phyloP scores from a whole-genome alignment of 2,797 vertebrate species.

The Bradypodion ventrale region DNA sequence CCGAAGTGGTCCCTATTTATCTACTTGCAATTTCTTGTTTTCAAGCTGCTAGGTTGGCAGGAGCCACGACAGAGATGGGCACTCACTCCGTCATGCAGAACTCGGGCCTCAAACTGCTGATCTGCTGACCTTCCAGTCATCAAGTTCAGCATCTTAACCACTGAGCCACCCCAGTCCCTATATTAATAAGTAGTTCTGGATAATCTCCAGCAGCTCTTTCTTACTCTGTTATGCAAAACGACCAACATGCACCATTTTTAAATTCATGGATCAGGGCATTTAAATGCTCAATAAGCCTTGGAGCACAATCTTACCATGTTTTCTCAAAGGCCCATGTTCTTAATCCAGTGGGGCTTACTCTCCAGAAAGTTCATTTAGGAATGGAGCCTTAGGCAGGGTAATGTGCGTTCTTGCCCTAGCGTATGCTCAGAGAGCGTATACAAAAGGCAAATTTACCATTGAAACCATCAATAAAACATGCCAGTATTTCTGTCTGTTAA shows the following conservation, averaged over 20 bases:
- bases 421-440: conserved; percentile 39
- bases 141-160: no score
- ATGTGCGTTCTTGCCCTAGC: conserved; percentile 56
- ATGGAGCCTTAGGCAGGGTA: conserved; percentile 40
- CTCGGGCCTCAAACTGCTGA: no score
- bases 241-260: neutral
- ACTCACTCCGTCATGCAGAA: no score
- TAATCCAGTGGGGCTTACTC: neutral
- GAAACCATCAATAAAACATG: conserved; percentile 79
- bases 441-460: conserved; percentile 71
- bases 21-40: no score
- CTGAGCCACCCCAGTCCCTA: no score
- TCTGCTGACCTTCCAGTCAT: no score
- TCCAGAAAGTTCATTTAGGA: neutral
- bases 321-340: neutral
- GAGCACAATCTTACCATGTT: neutral
- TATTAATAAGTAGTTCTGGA: neutral
- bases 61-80: no score
- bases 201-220: neutral
- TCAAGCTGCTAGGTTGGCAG: no score
- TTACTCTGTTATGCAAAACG: no score
- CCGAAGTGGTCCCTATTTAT: no score
- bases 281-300: conserved; percentile 36
- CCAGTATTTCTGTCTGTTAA: conserved; percentile 69
- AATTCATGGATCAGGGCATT: neutral